Conservation (phyloP, 1,140 invertebrate species). For the Druon quercuslanigerum region DNA sequence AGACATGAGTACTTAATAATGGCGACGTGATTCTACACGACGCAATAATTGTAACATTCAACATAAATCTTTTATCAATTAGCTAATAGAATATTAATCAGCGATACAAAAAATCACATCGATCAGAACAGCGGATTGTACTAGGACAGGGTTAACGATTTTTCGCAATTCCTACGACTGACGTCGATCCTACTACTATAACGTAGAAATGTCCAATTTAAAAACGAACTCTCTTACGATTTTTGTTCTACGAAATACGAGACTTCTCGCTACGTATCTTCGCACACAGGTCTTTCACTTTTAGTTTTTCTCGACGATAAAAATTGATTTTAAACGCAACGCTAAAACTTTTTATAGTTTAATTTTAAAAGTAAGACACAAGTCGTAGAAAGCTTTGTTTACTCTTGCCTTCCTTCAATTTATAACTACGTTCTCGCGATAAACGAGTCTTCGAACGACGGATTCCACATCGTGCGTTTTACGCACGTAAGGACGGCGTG, state of each 20-base stretch:
- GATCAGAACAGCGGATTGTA: conserved; percentile 48
- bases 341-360: background rate
- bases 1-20: conserved; percentile 49
- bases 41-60: conserved; percentile 49
- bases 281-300: background rate
- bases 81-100: conserved; percentile 54
- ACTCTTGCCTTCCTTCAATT: no score
- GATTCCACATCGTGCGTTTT: background rate
- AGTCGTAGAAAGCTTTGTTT: no score
- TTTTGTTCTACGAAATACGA: background rate
- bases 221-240: conserved; percentile 4
- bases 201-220: conserved; percentile 10
- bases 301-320: background rate
- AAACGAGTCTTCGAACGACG: conserved; percentile 9
- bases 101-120: conserved; percentile 59
- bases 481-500: background rate
- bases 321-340: background rate
- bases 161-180: conserved; percentile 12
- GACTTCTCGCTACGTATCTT: conserved; percentile 27
- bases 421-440: background rate
- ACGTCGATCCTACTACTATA: conserved; percentile 6
- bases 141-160: conserved; percentile 21
- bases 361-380: no score
- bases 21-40: conserved; percentile 40
- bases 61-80: conserved; percentile 51